Percentiles rank a stretch among this genome's conserved stretches.
Evolutionary conservation across 2,888 invertebrate species (phyloP).

Genomic region (Macaria liturata): DNA sequence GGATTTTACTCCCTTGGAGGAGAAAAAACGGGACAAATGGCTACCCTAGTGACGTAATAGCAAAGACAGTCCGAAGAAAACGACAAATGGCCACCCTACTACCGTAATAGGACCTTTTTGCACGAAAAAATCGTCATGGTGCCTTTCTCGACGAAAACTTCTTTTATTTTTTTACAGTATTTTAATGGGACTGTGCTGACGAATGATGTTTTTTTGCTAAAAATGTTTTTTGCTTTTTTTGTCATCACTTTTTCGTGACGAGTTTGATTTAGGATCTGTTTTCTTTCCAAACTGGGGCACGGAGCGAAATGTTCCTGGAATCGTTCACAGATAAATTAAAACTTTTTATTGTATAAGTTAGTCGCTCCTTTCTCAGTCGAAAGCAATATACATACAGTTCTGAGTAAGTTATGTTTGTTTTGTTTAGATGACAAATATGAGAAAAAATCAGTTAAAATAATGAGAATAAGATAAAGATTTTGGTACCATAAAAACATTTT

Average conservation of each 20-base stretch:
- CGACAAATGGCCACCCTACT: constrained; percentile 16
- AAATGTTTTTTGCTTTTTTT: constrained; percentile 10
- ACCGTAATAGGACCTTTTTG: constrained; percentile 21
- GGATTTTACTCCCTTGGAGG: constrained; percentile 7
- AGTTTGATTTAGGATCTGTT: constrained; percentile 18
- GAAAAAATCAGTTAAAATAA: too few species aligned
- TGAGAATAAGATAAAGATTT: too few species aligned
- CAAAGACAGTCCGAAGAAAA: constrained; percentile 11
- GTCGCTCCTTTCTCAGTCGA: too few species aligned
- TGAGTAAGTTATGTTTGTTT: too few species aligned
- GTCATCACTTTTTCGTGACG: constrained; percentile 3
- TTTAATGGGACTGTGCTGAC: constrained; percentile 19
- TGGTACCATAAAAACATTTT: too few species aligned
- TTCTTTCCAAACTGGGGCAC: neutral
- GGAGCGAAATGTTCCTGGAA: neutral
- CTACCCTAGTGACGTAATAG: constrained; percentile 24
- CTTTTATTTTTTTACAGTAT: constrained; percentile 3
- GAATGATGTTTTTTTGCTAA: constrained; percentile 13
- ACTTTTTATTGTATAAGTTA: too few species aligned
- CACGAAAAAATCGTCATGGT: constrained; percentile 7
- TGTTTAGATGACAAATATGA: too few species aligned
- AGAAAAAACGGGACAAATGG: constrained; percentile 18
- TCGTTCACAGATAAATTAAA: too few species aligned
- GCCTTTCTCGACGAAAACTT: constrained; percentile 7
- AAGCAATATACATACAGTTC: too few species aligned